Conservation (phyloP, 2,888 invertebrate genomes). For the Oscheius sp. region DNA sequence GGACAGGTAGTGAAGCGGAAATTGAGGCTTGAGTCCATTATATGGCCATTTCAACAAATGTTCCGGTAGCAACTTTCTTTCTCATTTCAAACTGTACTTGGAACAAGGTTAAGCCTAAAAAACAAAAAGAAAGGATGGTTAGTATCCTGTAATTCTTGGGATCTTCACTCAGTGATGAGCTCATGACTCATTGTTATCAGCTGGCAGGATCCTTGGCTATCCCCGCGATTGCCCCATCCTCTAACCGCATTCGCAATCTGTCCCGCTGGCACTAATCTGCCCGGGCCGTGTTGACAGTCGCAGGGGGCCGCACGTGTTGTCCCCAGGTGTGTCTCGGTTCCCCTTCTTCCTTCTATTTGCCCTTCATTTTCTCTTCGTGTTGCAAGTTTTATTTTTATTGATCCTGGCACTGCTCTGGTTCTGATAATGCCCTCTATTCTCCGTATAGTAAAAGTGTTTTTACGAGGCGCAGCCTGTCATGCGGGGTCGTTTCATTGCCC, state of each 20-base stretch:
- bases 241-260: too few relatives aligned
- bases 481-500: neutral
- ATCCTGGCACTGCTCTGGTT: constrained; percentile 1
- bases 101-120: too few relatives aligned
- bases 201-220: neutral
- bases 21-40: too few relatives aligned
- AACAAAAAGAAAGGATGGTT: too few relatives aligned
- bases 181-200: neutral
- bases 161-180: too few relatives aligned
- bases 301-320: constrained; percentile 23
- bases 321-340: constrained; percentile 1
- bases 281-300: constrained; percentile 25
- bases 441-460: neutral
- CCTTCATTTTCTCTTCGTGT: constrained; percentile 22
- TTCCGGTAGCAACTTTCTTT: too few relatives aligned
- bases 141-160: too few relatives aligned
- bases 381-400: constrained; percentile 1
- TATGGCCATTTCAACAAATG: too few relatives aligned
- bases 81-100: too few relatives aligned
- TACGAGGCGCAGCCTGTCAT: neutral
- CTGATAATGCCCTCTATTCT: neutral
- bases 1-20: too few relatives aligned
- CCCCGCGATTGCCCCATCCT: too few relatives aligned
- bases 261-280: constrained; percentile 24
- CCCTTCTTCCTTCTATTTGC: constrained; percentile 20